Evolutionary conservation across 2,888 invertebrate genomes (phyloP).

Genomic region (Spodoptera exigua): DNA sequence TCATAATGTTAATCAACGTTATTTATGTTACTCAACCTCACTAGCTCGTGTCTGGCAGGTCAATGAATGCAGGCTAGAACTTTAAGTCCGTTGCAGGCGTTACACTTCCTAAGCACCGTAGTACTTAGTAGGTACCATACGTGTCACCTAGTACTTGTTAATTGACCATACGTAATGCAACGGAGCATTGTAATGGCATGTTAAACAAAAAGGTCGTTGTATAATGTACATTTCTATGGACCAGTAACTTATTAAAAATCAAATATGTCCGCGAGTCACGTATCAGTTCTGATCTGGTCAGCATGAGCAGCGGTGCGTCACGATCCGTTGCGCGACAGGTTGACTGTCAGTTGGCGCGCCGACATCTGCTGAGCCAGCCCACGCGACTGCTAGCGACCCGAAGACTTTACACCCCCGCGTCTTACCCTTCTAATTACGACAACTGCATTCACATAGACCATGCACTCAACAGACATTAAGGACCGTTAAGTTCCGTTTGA

Average conservation of each 20-base stretch:
- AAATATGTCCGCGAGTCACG: slow-evolving; percentile 73
- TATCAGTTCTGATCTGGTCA: slow-evolving; percentile 81
- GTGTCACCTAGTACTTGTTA: slow-evolving; percentile 33
- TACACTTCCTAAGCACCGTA: slow-evolving; percentile 41
- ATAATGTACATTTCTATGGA: slow-evolving; percentile 35
- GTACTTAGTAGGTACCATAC: slow-evolving; percentile 21
- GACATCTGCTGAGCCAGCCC: slow-evolving; percentile 82
- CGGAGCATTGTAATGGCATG: slow-evolving; percentile 27
- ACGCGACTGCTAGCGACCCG: slow-evolving; percentile 66
- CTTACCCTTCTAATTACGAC: slow-evolving; percentile 83
- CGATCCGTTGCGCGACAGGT: slow-evolving; percentile 88
- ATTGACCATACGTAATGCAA: slow-evolving; percentile 31
- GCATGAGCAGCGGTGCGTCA: slow-evolving; percentile 81
- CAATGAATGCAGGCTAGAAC: slow-evolving; percentile 68
- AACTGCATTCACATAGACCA: slow-evolving; percentile 62
- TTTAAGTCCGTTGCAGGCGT: slow-evolving; percentile 64
- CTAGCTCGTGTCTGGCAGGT: slow-evolving; percentile 66
- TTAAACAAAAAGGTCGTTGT: slow-evolving; percentile 33
- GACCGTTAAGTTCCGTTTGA: slow-evolving; percentile 87
- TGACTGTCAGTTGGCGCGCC: slow-evolving; percentile 82
- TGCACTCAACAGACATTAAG: slow-evolving; percentile 79
- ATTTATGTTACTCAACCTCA: slow-evolving; percentile 68
- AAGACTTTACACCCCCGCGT: slow-evolving; percentile 83
- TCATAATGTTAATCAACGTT: slow-evolving; percentile 76
- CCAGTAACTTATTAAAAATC: slow-evolving; percentile 75